A percentile compares a stretch with the other conserved stretches of the same genome.
Evolutionary conservation across 2,888 invertebrate species (phyloP).

Genomic region (Patella pellucida): DNA sequence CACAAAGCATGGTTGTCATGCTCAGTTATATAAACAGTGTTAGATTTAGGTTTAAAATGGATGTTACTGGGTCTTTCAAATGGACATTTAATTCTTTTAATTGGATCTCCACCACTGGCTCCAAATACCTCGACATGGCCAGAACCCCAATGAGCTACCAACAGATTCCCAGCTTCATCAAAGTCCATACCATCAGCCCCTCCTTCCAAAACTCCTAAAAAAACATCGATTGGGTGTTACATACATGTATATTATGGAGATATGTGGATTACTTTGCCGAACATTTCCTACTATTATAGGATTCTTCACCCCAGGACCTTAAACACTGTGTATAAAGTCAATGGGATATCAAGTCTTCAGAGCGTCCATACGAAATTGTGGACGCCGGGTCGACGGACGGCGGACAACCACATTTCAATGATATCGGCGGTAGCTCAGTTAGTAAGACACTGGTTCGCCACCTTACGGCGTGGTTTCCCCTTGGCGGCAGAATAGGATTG

Average conservation of each 20-base stretch:
- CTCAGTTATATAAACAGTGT: slow-evolving; percentile 62
- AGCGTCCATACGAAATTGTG: too few relatives aligned
- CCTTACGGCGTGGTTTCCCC: too few relatives aligned
- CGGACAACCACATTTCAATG: too few relatives aligned
- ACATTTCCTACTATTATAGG: too few relatives aligned
- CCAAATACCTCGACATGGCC: slow-evolving; percentile 63
- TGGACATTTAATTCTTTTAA: slow-evolving; percentile 58
- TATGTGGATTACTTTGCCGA: background rate
- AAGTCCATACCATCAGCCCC: slow-evolving; percentile 69
- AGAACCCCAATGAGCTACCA: slow-evolving; percentile 64
- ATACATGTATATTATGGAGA: background rate
- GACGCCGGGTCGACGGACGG: too few relatives aligned
- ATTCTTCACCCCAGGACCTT: too few relatives aligned
- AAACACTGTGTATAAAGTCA: too few relatives aligned
- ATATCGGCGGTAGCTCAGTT: too few relatives aligned
- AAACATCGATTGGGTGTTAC: background rate
- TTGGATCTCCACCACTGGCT: slow-evolving; percentile 54
- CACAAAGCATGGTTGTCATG: slow-evolving; percentile 62
- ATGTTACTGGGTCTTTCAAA: slow-evolving; percentile 61
- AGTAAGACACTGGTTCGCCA: too few relatives aligned
- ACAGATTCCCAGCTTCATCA: slow-evolving; percentile 60
- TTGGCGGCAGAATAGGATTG: too few relatives aligned
- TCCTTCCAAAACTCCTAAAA: slow-evolving; percentile 54
- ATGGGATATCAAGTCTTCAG: too few relatives aligned
- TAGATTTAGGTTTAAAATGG: slow-evolving; percentile 59